Base-by-base conservation (phyloP, 2,797 vertebrate species). In the Sphaeramia orbicularis region DNA sequence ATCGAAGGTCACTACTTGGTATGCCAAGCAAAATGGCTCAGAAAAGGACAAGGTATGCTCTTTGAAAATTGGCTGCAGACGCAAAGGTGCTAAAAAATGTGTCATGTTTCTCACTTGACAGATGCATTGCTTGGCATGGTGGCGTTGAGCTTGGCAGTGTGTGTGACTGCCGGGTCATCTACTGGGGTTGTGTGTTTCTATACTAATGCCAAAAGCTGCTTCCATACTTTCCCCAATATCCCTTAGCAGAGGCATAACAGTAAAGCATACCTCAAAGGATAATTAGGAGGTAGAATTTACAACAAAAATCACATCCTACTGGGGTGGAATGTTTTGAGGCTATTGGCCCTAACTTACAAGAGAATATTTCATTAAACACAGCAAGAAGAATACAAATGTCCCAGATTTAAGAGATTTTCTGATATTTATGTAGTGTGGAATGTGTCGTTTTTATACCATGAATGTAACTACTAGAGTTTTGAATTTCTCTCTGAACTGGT, bases 81-180 rank as follows among this genome's bases (percentile, higher is more conserved):
- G 74, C 86, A 91, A 89, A 93, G 91, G 90, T 92, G 90, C 80
- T 88, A 83, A 86, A 89, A 93, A 90, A 92, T 74, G 90, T 92
- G 91, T 84, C 85, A 86, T 91, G 88, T 91, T 94, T 93, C 89
- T 91, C 88, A 91, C 91, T 93, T 87, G 92, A 94, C 92, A 94
- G 93, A 94, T 94, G 93, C 93, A 89, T 86, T 70, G 86, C 90
- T 92, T 94, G 93, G 94, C 91, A 90, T 93, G 89, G 76, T 68
- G 78, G 86, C 85, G 69, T 80, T 68, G 80, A 81, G 86, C 80
- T 93, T 94, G 90, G 93, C 91, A 88, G 86, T 69, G 79, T 64
- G 75, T 62, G 75, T 85, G 85, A 76, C 81, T 87, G 86, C 86
- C 90, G 89, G 91, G 91, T 91, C 88, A 90, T 94, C 88, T 91